Base-by-base conservation (phyloP, 1,140 invertebrate species). In the Eupristina koningsbergeri region DNA sequence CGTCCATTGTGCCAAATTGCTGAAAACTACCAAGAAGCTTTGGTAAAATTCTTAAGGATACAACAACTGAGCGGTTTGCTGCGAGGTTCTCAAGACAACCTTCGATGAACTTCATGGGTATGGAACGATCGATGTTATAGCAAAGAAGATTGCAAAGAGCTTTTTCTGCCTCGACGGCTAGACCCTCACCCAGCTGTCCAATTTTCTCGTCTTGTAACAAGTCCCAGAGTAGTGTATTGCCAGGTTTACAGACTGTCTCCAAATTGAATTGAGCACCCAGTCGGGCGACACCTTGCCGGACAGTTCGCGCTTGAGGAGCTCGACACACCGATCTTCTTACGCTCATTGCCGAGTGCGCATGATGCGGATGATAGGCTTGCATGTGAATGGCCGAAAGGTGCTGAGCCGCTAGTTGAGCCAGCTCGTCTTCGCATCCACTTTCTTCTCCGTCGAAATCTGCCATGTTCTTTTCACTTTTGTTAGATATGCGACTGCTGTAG, bases 371-470 rank as follows among this genome's bases (percentile, higher is more conserved):
- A 84, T 91, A 92, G 22, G 91, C 89, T 74, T 92, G 91, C 92
- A 92, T 92, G 78, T 92, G 92, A 45, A 92, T 92, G 5, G 92
- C 91, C 22, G 90, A 92, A 7, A 92, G 81, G 74, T 92, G 92
- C 67, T 91, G 94, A 15, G 95, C 95, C 0, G 96, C 94, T 19
- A 97, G 93, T 85, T 97, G 95, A 0, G 96, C 95, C 26, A 98
- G 91, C 90, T 98, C 97, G 86, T 98, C 97, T 89, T 98, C 96
- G 90, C 96, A 96, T 36, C 95, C 96, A 53, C 96, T 97, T 87
- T 98, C 97, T 89, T 98, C 97, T 39, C 97, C 98, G 86, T 98
- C 97, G 89, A 98, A 97, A 91, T 98, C 97, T 0, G 97, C 97
- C 94, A 98, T 95, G 90, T 98, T 98, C 86, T 98, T 98, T 86